These are phyloP conservation scores for Phallusia fumigata DNA, from an alignment of 23 tunicate genomes.

Conservation along the genomic window DNA sequence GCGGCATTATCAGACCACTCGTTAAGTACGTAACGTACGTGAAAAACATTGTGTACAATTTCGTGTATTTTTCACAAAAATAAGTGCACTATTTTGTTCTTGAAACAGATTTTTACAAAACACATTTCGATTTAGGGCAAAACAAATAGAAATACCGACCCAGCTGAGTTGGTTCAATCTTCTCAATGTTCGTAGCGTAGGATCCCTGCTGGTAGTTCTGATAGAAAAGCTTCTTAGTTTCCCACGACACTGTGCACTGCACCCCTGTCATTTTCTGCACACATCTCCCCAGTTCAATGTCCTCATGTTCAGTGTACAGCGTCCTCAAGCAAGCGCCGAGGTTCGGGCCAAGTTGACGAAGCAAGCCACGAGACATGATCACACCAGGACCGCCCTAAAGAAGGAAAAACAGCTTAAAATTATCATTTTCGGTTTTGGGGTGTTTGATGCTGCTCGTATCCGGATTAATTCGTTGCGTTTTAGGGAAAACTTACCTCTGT, in stretches of 20 bases:
- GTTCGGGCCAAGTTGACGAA: conserved; percentile 43
- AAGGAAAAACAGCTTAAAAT: too few species aligned
- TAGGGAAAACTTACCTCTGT: too few species aligned
- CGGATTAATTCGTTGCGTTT: too few species aligned
- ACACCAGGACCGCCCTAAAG: conserved; percentile 75
- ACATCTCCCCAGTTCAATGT: conserved; percentile 83
- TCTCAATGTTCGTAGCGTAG: conserved; percentile 21
- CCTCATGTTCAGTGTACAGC: conserved; percentile 79
- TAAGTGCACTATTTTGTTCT: too few species aligned
- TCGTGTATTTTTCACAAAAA: too few species aligned
- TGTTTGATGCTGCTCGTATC: too few species aligned
- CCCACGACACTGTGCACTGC: conserved; percentile 34
- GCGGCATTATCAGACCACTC: too few species aligned
- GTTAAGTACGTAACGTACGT: too few species aligned
- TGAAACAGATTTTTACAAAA: too few species aligned
- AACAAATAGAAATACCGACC: background rate
- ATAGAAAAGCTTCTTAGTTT: conserved; percentile 27
- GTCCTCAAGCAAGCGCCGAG: conserved; percentile 50
- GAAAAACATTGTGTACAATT: too few species aligned
- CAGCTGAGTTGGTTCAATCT: background rate
- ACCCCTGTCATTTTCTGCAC: conserved; percentile 26
- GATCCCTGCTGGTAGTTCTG: conserved; percentile 37
- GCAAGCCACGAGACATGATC: conserved; percentile 34
- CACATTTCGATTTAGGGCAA: too few species aligned
- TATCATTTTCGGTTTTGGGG: too few species aligned